phyloP scores from a whole-genome alignment of 2,113 vertebrate genomes.

The Sminthopsis crassicaudata region DNA sequence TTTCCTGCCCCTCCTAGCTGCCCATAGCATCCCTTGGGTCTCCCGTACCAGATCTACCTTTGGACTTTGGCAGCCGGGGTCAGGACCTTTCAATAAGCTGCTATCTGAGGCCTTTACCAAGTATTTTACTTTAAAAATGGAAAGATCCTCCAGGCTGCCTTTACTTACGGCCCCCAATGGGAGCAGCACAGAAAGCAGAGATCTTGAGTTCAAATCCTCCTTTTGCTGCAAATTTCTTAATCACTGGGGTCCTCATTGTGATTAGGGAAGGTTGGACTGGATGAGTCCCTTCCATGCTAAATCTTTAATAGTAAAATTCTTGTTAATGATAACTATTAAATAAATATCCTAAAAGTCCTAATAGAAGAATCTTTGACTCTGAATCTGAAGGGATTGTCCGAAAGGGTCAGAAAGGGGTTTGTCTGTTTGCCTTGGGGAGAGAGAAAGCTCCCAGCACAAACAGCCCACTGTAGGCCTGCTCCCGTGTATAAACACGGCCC shows the following conservation, averaged over 20 bases:
- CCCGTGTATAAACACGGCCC: neutral
- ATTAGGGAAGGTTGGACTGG: neutral
- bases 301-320: neutral
- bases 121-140: neutral
- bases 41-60: neutral
- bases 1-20: neutral
- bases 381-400: neutral
- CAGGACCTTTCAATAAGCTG: neutral
- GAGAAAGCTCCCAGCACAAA: neutral
- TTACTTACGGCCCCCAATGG: neutral
- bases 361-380: neutral
- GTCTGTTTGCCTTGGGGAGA: neutral
- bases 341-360: neutral
- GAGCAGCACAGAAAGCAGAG: neutral
- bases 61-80: neutral
- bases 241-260: neutral
- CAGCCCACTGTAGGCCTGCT: neutral
- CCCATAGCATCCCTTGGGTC: neutral
- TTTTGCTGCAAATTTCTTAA: neutral
- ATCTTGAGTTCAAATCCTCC: neutral
- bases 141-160: neutral
- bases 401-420: neutral
- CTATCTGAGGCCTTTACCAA: neutral
- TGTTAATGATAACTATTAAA: neutral
- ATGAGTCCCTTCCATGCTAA: neutral